phyloP scores from a whole-genome alignment of 2,797 vertebrate species.

The Halcyon leucocephala region DNA sequence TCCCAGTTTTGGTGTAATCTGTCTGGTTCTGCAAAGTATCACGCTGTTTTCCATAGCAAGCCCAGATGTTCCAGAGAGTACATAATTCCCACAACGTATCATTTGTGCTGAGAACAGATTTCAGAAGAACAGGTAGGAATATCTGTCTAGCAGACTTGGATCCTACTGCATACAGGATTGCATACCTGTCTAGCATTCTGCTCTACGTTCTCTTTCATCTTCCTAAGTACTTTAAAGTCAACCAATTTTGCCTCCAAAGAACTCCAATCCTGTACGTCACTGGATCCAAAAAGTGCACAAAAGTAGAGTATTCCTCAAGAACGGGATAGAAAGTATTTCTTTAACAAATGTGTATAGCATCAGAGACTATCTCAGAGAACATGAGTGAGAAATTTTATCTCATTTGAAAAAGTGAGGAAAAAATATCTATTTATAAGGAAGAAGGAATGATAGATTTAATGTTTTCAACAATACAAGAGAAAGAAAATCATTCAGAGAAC shows the following conservation, averaged over 20 bases:
- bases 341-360: neutral
- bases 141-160: neutral
- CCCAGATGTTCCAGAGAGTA: slow-evolving; percentile 17
- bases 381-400: neutral
- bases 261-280: neutral
- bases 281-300: neutral
- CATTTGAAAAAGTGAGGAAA: neutral
- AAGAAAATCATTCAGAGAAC: neutral
- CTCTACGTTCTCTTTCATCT: neutral
- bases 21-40: neutral
- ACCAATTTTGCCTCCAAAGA: neutral
- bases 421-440: neutral
- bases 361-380: neutral
- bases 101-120: neutral
- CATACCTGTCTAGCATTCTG: neutral
- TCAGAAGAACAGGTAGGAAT: neutral
- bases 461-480: neutral
- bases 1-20: slow-evolving; percentile 2
- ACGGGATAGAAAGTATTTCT: neutral
- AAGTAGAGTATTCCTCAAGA: neutral
- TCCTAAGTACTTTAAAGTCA: neutral
- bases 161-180: neutral
- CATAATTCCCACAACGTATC: neutral
- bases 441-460: neutral
- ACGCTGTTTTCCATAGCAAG: slow-evolving; percentile 3